phyloP scores from a whole-genome alignment of 1,140 invertebrate genomes.

The Schlechtendalia chinensis region DNA sequence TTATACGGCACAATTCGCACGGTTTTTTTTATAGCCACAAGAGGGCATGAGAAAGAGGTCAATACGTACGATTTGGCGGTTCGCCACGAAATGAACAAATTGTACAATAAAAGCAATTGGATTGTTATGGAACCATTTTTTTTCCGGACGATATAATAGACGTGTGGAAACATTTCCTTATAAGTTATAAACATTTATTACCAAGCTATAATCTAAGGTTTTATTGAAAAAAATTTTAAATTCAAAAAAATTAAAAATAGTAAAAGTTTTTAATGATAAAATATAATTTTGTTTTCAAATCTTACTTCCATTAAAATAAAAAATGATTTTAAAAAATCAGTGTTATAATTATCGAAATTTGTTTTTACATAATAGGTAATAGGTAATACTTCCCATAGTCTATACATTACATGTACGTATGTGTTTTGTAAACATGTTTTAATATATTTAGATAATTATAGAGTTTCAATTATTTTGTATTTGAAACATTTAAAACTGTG shows the following conservation, averaged over 20 bases:
- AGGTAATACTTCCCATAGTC: background rate
- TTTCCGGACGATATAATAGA: background rate
- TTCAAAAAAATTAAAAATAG: too few species aligned
- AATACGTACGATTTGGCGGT: slow-evolving; percentile 18
- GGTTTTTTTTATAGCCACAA: slow-evolving; percentile 13
- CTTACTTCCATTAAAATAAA: background rate
- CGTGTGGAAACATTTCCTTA: background rate
- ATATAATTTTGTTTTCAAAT: background rate
- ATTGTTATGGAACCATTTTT: background rate
- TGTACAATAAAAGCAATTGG: background rate
- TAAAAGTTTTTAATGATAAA: background rate
- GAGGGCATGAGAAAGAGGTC: slow-evolving; percentile 47
- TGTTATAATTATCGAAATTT: background rate
- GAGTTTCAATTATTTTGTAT: slow-evolving; percentile 1
- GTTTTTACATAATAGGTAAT: background rate
- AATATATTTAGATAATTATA: background rate
- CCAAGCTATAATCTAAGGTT: too few species aligned
- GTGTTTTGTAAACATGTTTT: background rate
- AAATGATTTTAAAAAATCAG: background rate
- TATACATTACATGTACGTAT: background rate
- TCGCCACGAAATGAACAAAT: slow-evolving; percentile 25
- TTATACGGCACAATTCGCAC: slow-evolving; percentile 47
- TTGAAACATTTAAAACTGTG: slow-evolving; percentile 4
- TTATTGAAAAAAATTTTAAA: too few species aligned
- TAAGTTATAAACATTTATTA: too few species aligned